phyloP scores from a whole-genome alignment of 2,113 vertebrate genomes.

The Chinchilla lanigera region DNA sequence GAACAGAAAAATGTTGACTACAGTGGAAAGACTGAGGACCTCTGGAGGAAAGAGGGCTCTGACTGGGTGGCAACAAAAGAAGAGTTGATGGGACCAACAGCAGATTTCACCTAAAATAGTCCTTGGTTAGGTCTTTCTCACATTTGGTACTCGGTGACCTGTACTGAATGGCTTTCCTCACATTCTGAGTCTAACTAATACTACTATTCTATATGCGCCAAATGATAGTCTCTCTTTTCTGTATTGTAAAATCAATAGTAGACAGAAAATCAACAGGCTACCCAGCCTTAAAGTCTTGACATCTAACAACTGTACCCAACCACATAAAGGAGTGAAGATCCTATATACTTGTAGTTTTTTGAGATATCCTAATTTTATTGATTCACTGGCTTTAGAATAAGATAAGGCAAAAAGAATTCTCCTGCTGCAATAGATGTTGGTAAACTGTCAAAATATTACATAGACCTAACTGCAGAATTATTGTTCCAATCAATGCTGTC shows the following conservation, averaged over 20 bases:
- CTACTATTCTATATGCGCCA: slow-evolving; percentile 29
- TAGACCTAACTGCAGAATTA: slow-evolving; percentile 14
- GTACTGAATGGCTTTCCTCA: background rate
- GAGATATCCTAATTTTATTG: background rate
- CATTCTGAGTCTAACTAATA: background rate
- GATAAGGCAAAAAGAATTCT: background rate
- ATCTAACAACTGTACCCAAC: background rate
- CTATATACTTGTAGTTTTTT: background rate
- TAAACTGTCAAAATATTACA: background rate
- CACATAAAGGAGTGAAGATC: background rate
- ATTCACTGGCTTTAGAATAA: slow-evolving; percentile 3
- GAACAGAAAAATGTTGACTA: background rate
- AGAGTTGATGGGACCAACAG: background rate
- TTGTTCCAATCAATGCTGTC: too few relatives aligned
- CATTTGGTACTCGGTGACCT: background rate
- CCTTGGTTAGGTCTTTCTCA: background rate
- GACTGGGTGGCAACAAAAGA: background rate
- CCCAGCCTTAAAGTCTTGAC: background rate
- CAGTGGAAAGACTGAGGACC: background rate
- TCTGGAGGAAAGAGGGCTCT: background rate
- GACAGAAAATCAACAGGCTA: background rate
- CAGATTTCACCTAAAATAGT: slow-evolving; percentile 11
- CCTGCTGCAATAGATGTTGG: background rate
- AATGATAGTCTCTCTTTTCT: background rate
- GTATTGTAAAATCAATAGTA: background rate